A percentile compares a stretch with the other conserved stretches of the same genome.
These are phyloP conservation scores for Campaea margaritaria DNA, from an alignment of 2,888 invertebrate genomes.

Conservation along the genomic window DNA sequence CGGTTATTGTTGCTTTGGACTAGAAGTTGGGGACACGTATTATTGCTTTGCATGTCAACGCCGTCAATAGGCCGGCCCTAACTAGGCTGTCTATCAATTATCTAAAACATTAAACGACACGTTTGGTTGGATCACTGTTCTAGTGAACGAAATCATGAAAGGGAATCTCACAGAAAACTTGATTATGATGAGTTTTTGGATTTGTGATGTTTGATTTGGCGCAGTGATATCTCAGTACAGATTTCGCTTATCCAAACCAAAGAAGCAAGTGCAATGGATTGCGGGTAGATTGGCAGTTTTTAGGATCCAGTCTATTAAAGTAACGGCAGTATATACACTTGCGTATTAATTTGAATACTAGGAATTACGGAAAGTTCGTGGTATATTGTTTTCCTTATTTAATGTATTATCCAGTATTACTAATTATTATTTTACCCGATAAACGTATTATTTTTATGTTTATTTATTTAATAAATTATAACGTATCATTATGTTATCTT, in stretches of 20 bases:
- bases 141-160: no score
- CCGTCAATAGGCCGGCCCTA: neutral
- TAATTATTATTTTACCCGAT: constrained; percentile 28
- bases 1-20: constrained; percentile 74
- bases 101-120: no score
- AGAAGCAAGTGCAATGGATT: neutral
- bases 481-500: constrained; percentile 49
- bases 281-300: neutral
- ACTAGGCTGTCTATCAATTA: neutral
- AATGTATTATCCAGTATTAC: constrained; percentile 20
- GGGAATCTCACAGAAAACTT: no score
- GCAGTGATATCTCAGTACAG: neutral
- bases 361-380: constrained; percentile 15
- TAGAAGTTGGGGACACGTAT: constrained; percentile 44
- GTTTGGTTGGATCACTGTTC: no score
- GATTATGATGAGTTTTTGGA: neutral
- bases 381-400: constrained; percentile 22
- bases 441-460: constrained; percentile 39
- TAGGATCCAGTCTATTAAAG: neutral
- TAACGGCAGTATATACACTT: neutral
- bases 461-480: constrained; percentile 53
- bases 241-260: neutral
- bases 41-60: constrained; percentile 27
- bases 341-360: neutral
- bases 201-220: neutral